Percentiles rank a stretch among this genome's conserved stretches.
Conservation (phyloP, 2,113 vertebrate genomes). For the Cervus canadensis region DNA sequence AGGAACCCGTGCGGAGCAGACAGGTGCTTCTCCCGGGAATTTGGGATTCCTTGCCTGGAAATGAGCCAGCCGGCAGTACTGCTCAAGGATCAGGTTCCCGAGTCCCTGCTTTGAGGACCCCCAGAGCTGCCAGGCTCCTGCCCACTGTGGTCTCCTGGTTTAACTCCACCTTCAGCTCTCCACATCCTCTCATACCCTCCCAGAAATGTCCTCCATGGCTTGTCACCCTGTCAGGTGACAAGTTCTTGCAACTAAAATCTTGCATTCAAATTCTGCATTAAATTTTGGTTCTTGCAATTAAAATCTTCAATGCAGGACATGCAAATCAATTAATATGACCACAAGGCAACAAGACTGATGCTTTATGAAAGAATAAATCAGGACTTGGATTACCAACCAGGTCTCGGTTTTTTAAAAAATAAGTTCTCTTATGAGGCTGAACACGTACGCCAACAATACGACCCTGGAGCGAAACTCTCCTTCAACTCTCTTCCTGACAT, state of each 20-base stretch:
- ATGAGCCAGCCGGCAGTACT: not conserved
- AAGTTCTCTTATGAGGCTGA: not conserved
- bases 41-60: not conserved
- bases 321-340: not conserved
- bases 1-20: not conserved
- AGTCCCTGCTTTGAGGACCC: not conserved
- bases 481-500: not conserved
- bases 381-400: not conserved
- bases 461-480: not conserved
- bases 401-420: not conserved
- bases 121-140: not conserved
- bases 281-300: not conserved
- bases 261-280: not conserved
- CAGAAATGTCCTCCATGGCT: not conserved
- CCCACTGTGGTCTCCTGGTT: not conserved
- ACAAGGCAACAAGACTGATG: not conserved
- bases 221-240: not conserved
- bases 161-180: not conserved
- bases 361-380: not conserved
- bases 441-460: rapidly evolving
- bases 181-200: rapidly evolving
- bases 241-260: not conserved
- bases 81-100: rapidly evolving
- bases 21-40: not conserved
- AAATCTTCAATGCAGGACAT: not conserved